Evolutionary conservation across 2,113 vertebrate species (phyloP).

Genomic region (Phocoena phocoena): DNA sequence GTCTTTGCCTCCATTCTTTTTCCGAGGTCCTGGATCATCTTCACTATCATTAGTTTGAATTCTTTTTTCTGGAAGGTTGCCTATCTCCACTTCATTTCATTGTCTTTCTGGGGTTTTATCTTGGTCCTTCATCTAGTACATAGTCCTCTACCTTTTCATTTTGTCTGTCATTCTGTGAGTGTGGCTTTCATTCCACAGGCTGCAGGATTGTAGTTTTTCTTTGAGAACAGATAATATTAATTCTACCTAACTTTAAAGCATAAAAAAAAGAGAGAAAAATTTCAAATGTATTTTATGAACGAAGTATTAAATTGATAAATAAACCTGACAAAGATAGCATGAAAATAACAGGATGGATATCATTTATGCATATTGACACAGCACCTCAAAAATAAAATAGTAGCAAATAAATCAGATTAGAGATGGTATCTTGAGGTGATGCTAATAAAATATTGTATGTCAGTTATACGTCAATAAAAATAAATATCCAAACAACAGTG

Average conservation of each 20-base stretch:
- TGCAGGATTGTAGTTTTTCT: too few species aligned
- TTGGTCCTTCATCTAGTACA: too few species aligned
- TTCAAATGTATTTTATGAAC: neutral
- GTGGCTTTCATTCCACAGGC: too few species aligned
- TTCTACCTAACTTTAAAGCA: neutral
- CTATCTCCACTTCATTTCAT: too few species aligned
- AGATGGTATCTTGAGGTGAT: neutral
- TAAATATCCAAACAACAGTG: neutral
- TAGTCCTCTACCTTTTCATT: too few species aligned
- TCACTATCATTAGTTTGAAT: too few species aligned
- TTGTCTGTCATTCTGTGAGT: too few species aligned
- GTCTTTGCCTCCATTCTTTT: too few species aligned
- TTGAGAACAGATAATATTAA: neutral
- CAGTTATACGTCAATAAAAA: neutral
- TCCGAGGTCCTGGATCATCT: too few species aligned
- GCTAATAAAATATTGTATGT: neutral
- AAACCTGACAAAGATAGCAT: neutral
- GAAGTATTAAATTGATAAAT: neutral
- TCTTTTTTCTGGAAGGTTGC: too few species aligned
- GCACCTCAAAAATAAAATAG: neutral
- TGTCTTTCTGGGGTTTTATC: too few species aligned
- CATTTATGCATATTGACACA: neutral
- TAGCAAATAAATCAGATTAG: neutral
- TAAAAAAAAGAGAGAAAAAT: neutral
- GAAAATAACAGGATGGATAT: neutral